A percentile compares a stretch with the other conserved stretches of the same genome.
Conservation (phyloP, 2,888 invertebrate genomes). For the Microchrysa polita region DNA sequence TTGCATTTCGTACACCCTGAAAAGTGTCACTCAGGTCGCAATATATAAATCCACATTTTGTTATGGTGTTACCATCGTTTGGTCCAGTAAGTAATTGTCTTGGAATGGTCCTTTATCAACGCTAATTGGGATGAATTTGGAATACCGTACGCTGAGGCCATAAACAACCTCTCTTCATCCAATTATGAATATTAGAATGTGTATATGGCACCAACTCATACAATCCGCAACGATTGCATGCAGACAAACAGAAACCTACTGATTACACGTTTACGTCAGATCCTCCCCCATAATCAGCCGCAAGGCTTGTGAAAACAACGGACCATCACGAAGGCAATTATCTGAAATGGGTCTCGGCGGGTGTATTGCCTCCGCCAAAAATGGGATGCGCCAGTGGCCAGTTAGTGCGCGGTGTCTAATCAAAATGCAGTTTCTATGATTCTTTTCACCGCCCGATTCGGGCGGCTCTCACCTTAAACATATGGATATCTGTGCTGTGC, state of each 20-base stretch:
- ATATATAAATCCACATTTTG: no score
- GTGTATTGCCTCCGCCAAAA: neutral
- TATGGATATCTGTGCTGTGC: no score
- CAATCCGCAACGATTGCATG: neutral
- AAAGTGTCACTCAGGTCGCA: conserved; percentile 4
- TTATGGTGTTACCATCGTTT: neutral
- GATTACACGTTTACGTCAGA: conserved; percentile 7
- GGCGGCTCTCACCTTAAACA: no score
- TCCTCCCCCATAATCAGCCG: conserved; percentile 20
- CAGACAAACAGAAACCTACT: neutral
- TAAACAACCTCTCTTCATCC: no score
- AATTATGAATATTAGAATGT: no score
- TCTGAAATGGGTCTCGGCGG: neutral
- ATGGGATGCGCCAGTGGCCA: neutral
- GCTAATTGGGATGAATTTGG: conserved; percentile 3
- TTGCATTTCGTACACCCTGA: conserved; percentile 15
- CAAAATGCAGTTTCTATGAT: conserved; percentile 14
- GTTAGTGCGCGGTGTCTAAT: neutral
- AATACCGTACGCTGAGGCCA: neutral
- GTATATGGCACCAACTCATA: neutral
- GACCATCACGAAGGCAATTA: conserved; percentile 25
- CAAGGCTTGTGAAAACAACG: neutral
- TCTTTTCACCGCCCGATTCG: neutral
- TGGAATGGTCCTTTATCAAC: neutral
- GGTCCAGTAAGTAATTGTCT: neutral